These are phyloP conservation scores for Pedicia rivosa DNA, from an alignment of 2,888 invertebrate species.

Conservation along the genomic window DNA sequence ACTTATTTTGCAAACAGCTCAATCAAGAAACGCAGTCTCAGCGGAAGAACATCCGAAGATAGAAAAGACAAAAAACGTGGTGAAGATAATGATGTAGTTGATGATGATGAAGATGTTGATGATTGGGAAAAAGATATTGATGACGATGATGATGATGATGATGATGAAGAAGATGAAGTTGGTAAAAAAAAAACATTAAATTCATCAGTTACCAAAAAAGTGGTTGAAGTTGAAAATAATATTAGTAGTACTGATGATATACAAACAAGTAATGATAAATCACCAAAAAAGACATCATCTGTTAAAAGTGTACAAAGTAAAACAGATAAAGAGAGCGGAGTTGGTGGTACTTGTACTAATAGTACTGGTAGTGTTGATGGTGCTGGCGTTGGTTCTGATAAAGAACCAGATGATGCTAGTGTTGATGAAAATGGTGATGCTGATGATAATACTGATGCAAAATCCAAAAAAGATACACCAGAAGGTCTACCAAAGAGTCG, in stretches of 20 bases:
- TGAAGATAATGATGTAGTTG: constrained; percentile 14
- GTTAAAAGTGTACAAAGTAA: constrained; percentile 5
- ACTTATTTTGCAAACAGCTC: no score
- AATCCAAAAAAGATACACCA: constrained; percentile 17
- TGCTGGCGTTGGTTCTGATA: neutral
- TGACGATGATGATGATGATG: constrained; percentile 17
- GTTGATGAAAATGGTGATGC: constrained; percentile 12
- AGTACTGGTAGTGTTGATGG: neutral
- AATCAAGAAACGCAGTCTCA: constrained; percentile 5
- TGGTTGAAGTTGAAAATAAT: no score
- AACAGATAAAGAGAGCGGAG: no score
- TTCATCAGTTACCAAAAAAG: no score
- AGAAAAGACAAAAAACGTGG: constrained; percentile 4
- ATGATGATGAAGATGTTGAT: constrained; percentile 18
- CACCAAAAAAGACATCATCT: neutral
- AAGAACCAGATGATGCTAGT: constrained; percentile 9
- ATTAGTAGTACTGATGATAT: no score
- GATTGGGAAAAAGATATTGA: constrained; percentile 19
- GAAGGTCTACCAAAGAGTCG: constrained; percentile 14
- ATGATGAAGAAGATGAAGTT: constrained; percentile 10
- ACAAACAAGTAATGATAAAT: no score
- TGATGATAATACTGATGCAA: constrained; percentile 12
- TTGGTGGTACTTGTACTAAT: no score
- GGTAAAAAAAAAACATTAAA: no score
- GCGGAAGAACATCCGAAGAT: constrained; percentile 1